Evolutionary conservation across 2,113 vertebrate species (phyloP).

Genomic region (Heterochromis multidens): DNA sequence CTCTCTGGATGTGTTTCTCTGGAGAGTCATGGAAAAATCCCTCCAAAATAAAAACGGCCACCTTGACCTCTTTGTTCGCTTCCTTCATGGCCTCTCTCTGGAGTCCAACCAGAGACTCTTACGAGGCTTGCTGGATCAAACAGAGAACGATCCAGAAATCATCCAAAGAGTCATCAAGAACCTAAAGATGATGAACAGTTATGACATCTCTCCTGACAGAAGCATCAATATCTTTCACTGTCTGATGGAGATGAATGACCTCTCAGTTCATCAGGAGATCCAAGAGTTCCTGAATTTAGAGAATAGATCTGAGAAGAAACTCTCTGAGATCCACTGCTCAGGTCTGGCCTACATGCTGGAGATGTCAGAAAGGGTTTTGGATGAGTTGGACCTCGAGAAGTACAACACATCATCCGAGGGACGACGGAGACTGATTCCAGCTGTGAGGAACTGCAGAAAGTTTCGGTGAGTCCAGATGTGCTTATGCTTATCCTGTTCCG

Average conservation of each 20-base stretch:
- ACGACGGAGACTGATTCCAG: neutral
- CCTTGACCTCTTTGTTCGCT: neutral
- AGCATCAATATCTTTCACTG: neutral
- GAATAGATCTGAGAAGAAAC: neutral
- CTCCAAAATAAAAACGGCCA: neutral
- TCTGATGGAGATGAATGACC: neutral
- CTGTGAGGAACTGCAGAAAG: neutral
- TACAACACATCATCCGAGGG: neutral
- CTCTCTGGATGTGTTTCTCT: neutral
- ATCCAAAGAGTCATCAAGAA: neutral
- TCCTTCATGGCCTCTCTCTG: neutral
- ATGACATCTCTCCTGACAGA: neutral
- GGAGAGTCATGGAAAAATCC: neutral
- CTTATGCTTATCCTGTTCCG: neutral
- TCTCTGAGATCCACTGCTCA: neutral
- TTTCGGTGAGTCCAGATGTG: neutral
- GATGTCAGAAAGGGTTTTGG: neutral
- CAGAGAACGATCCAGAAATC: neutral
- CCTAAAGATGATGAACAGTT: neutral
- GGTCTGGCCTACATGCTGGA: neutral
- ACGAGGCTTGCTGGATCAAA: neutral
- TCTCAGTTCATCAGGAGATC: neutral
- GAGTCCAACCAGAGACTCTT: neutral
- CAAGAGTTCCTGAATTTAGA: neutral
- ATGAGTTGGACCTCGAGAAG: neutral